Conservation (phyloP, 2,113 vertebrate genomes). For the Ochotona princeps region DNA sequence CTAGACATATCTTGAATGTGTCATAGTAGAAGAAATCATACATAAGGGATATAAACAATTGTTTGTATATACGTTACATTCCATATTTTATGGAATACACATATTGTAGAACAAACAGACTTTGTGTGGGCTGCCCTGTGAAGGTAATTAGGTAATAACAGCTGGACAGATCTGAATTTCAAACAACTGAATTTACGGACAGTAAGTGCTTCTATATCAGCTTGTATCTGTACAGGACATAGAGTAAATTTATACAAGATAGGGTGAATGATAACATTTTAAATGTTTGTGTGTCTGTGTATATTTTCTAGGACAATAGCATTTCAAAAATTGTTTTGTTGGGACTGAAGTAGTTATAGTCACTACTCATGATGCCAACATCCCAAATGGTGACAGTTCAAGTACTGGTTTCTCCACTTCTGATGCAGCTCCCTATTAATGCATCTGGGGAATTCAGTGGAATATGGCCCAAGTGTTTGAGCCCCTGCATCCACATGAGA, state of each 20-base stretch:
- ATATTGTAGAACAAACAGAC: neutral
- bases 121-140: neutral
- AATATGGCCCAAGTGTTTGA: too few species aligned
- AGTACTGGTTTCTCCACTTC: too few species aligned
- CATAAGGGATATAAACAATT: neutral
- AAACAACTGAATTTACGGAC: neutral
- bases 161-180: neutral
- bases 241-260: neutral
- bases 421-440: too few species aligned
- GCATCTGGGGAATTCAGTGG: too few species aligned
- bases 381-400: too few species aligned
- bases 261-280: neutral
- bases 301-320: neutral
- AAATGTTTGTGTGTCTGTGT: neutral
- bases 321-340: too few species aligned
- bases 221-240: neutral
- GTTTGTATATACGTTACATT: neutral
- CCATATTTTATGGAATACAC: neutral
- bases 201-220: neutral
- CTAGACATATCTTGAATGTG: neutral
- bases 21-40: neutral
- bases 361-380: too few species aligned
- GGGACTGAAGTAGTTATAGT: too few species aligned
- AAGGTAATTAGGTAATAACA: constrained; percentile 5
- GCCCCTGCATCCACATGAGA: too few species aligned